A percentile compares a stretch with the other conserved stretches of the same genome.
Evolutionary conservation across 2,113 vertebrate species (phyloP).

Genomic region (Galemys pyrenaicus): DNA sequence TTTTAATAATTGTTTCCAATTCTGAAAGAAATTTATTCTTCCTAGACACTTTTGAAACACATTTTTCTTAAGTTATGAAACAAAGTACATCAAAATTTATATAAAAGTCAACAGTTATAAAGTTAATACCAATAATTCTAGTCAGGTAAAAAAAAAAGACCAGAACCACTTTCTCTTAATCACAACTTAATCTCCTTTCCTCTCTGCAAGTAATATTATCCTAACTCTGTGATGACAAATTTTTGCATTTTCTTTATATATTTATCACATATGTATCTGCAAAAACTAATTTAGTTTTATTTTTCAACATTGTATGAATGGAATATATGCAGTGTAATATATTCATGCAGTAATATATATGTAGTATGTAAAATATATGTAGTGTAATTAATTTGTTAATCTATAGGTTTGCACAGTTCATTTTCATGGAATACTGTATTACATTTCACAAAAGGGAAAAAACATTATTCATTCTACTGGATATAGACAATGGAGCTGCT

Average conservation of each 20-base stretch:
- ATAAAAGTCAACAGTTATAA: neutral
- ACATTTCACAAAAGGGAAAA: neutral
- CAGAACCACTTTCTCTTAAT: neutral
- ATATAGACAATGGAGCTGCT: neutral
- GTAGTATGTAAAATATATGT: too few relatives aligned
- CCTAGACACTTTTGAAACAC: neutral
- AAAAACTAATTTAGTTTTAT: neutral
- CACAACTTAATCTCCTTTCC: neutral
- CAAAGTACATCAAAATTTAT: neutral
- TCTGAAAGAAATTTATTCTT: constrained; percentile 20
- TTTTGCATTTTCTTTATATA: neutral
- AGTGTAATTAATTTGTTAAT: neutral
- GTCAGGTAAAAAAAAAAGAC: neutral
- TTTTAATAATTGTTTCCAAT: constrained; percentile 5
- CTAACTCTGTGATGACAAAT: neutral
- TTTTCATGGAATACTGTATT: neutral
- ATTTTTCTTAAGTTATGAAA: neutral
- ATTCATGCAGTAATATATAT: too few relatives aligned
- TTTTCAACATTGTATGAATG: neutral
- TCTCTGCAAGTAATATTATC: neutral
- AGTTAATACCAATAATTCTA: neutral
- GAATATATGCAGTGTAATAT: neutral
- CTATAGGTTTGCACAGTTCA: neutral
- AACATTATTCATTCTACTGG: neutral
- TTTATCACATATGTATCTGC: neutral